Evolutionary conservation across 1,140 invertebrate species (phyloP), one percentile per base, ranked within the genome.

Genomic region (Lordiphosa mommai): DNA sequence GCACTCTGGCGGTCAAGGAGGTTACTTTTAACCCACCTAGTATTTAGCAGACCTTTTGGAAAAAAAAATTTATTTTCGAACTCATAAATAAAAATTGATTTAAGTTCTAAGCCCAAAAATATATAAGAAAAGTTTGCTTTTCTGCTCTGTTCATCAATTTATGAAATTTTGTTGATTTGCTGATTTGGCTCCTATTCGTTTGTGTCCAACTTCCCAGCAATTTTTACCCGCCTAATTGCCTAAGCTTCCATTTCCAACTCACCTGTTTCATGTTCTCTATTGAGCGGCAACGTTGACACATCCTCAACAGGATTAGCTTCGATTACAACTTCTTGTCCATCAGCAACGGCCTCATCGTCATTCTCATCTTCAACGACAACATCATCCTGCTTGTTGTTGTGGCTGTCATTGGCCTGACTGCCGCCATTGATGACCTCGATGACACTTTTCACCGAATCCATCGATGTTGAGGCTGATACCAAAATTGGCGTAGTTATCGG

Each of bases 391-490:
- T 49, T 47, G 52, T 41, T 53, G 49, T 49, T 74, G 52, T 47
- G 23, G n/a, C 36, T 61, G 41, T 52, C 57, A 38, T 8, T 48
- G 50, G 32, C 61, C 49, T 33, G 30, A n/a, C 7, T 14, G 36
- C 7, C 12, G 10, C 58, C 70, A 51, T 84, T 82, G 63, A 58
- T 53, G 51, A 84, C 79, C 70, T 86, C 76, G 47, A 88, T 87
- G 72, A 79, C 86, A 74, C 86, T 88, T 66, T 86, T 72, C 48
- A 88, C 76, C 37, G 86, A 88, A 77, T 88, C 86, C 34, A 77
- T 61, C 41, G 86, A 88, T 51, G 86, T 88, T 57, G 86, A 86
- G 47, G 80, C 72, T 44, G 86, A 88, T 61, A 87, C 64, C 58
- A 88, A 51, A 71, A 66, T 85, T 61, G 80, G 76, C 33, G 82